Percentiles rank a stretch among this genome's conserved stretches.
phyloP scores from a whole-genome alignment of 1,140 invertebrate genomes.

The Leucophenga varia region DNA sequence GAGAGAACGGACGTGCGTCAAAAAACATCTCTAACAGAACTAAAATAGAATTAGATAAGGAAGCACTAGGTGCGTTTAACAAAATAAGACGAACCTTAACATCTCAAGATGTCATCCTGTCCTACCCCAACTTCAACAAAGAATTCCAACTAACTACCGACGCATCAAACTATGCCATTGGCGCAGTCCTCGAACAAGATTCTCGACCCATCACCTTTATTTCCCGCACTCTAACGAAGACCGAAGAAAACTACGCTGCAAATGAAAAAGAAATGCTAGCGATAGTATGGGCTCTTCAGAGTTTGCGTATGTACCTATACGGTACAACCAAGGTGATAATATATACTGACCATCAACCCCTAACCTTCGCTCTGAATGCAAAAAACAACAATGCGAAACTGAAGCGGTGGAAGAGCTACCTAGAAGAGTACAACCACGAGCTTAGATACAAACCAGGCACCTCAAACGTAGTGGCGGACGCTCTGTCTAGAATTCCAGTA shows the following conservation, averaged over 20 bases:
- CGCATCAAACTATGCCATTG: not conserved
- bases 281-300: conserved; percentile 36
- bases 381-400: conserved; percentile 46
- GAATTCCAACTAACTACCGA: conserved; percentile 1
- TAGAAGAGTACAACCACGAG: too few relatives aligned
- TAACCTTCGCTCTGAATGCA: conserved; percentile 52
- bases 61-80: not conserved
- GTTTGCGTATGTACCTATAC: conserved; percentile 55
- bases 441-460: conserved; percentile 51
- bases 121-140: conserved; percentile 37
- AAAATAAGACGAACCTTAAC: not conserved
- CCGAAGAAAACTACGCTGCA: too few relatives aligned
- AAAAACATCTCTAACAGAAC: conserved; percentile 7
- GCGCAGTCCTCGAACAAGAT: conserved; percentile 22
- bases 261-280: conserved; percentile 4
- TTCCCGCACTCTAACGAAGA: conserved; percentile 28
- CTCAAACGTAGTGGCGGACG: conserved; percentile 43
- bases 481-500: conserved; percentile 24
- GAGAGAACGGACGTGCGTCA: conserved; percentile 42
- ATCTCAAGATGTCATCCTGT: conserved; percentile 26
- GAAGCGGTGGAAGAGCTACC: conserved; percentile 28
- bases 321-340: conserved; percentile 42
- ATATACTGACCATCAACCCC: conserved; percentile 22
- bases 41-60: not conserved
- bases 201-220: conserved; percentile 46